phyloP scores from a whole-genome alignment of 2,797 vertebrate genomes.

The Chaetophractus vellerosus region DNA sequence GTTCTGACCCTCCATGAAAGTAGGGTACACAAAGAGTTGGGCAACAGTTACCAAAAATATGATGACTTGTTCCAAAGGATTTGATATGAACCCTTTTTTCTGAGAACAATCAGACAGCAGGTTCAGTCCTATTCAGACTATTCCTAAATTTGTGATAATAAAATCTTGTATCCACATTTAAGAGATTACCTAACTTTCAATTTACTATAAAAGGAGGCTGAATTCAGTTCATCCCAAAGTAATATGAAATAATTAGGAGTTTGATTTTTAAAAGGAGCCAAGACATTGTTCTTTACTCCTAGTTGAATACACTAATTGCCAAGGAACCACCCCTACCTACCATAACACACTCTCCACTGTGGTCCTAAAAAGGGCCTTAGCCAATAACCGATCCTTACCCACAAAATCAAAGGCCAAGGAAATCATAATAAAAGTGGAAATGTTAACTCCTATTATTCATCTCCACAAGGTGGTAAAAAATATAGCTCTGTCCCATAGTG shows the following conservation, averaged over 20 bases:
- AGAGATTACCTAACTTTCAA: background rate
- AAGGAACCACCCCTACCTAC: background rate
- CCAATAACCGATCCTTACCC: background rate
- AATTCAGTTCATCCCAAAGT: background rate
- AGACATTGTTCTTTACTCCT: background rate
- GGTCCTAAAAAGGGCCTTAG: background rate
- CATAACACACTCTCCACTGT: too few species aligned
- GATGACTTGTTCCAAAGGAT: background rate
- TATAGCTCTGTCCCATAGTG: background rate
- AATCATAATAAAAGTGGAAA: background rate
- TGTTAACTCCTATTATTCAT: background rate
- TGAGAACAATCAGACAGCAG: background rate
- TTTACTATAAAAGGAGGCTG: background rate
- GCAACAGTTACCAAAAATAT: background rate
- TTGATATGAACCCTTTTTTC: background rate
- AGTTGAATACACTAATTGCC: background rate
- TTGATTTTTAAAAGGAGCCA: background rate
- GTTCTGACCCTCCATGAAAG: background rate
- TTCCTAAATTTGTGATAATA: background rate
- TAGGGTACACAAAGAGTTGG: background rate
- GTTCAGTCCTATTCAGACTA: background rate
- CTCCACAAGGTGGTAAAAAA: background rate
- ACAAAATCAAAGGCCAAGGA: background rate
- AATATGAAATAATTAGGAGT: background rate
- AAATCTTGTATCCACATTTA: background rate